Base-by-base conservation (phyloP, 1,140 invertebrate species). In the Trinorchestia longiramus region DNA sequence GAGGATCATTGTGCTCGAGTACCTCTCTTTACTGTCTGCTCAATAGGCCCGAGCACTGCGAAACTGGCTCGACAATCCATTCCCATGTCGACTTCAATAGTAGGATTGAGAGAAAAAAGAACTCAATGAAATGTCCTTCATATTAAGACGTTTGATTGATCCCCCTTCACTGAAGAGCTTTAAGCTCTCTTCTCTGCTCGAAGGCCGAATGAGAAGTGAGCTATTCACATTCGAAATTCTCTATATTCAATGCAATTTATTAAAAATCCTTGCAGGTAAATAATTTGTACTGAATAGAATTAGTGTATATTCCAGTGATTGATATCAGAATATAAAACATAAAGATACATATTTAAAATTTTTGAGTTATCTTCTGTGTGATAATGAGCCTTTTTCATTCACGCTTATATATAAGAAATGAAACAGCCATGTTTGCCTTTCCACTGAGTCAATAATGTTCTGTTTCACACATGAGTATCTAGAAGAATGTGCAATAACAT, bases 101-200 rank as follows among this genome's bases (percentile, higher is more conserved):
- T 8, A 40, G 92, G 92, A 94, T 94, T 94, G 47, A 40, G 92
- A 47, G 44, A 42, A 94, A 94, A 94, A 94, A 91, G 88, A 43
- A 28, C 92, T 43, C 92, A 94, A 45, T 94, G 92, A 94, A 94
- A 94, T 45, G 92, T 94, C 92, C 92, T 94, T 94, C 92, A 94
- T 94, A 94, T 94, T 94, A 94, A 94, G 92, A 94, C 92, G 92
- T 94, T 45, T 94, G 92, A 94, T 94, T 94, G 92, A 94, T 94
- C 44, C 92, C 40, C 92, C 92, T 94, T 94, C 92, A 94, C 47
- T 94, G 92, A 40, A 94, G 92, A 0, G 92, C 92, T 45, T 94
- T 94, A 44, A 94, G 92, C 15, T 94, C 36, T 11, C 92, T 8
- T 44, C 43, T 11, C 92, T 94, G 92, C 19, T 43, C 43, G 92